These are phyloP conservation scores for Scotopteryx bipunctaria DNA, from an alignment of 2,888 invertebrate genomes.

Conservation along the genomic window DNA sequence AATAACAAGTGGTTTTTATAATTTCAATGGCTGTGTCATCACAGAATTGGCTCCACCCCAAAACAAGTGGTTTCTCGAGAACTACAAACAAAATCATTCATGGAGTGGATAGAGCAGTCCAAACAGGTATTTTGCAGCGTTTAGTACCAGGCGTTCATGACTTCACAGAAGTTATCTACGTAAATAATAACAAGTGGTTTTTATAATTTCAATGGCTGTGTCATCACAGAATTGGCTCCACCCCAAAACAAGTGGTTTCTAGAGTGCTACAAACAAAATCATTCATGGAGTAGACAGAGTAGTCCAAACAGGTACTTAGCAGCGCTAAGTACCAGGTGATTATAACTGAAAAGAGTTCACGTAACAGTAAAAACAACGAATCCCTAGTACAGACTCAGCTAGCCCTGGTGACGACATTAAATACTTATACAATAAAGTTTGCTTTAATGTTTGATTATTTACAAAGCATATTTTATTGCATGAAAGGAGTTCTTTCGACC, in stretches of 20 bases:
- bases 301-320: constrained; percentile 1
- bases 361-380: too few species aligned
- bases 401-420: too few species aligned
- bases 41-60: constrained; percentile 3
- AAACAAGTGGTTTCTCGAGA: not conserved
- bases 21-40: not conserved
- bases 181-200: constrained; percentile 1
- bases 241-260: not conserved
- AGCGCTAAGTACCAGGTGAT: not conserved
- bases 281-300: too few species aligned
- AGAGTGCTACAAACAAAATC: not conserved
- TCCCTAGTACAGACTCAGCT: too few species aligned
- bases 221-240: not conserved
- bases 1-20: too few species aligned
- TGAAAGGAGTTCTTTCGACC: too few species aligned
- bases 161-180: not conserved
- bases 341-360: too few species aligned
- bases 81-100: not conserved
- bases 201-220: not conserved
- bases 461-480: too few species aligned
- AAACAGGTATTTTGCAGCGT: constrained; percentile 1
- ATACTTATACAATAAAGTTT: too few species aligned
- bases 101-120: not conserved
- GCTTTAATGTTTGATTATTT: too few species aligned
- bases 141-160: constrained; percentile 1